Base-by-base conservation (phyloP, 2,797 vertebrate genomes). In the Manis javanica region DNA sequence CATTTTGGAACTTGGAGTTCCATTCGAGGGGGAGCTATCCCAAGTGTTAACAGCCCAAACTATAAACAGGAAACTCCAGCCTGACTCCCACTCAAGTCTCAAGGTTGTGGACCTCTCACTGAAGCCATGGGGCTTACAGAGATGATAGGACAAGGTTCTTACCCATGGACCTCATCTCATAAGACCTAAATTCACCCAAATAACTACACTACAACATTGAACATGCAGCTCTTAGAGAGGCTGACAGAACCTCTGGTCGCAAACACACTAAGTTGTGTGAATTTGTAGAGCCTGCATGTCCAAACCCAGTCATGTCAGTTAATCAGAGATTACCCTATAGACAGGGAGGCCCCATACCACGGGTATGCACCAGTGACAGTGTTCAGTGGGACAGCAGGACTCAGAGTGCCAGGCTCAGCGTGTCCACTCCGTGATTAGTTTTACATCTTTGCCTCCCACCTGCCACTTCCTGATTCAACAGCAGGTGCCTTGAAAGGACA, bases 21-120 rank as follows among this genome's bases (percentile, higher is more conserved):
- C 92, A 59, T 55, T 69, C 96, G 92, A 4, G 34, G 77, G 90
- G 77, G 63, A 71, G 78, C 77, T 68, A 68, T 85, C 92, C 78
- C 96, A 89, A 97, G 95, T 94, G 95, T 92, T 94, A 96, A 96
- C 94, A 84, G 91, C 86, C 53, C 95, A 46, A 92, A 96, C 89
- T 95, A 87, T 97, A 97, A 97, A 98, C 97, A 97, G 96, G 96
- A 98, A 98, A n/a, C 92, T 94, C 69, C 71, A 72, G 83, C 8
- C 71, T 21, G 19, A 78, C 92, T 96, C 96, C 97, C 78, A 97
- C 96, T 97, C 90, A 88, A 88, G 92, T 82, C 91, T 68, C 94
- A 91, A 93, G 92, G 91, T 59, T 92, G 21, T 1, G 2, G 89
- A 82, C 69, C 83, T 95, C 81, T 82, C 5, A 0, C 63, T 96